Evolutionary conservation across 1,140 invertebrate species (phyloP).

Genomic region (Drosophila melanica): DNA sequence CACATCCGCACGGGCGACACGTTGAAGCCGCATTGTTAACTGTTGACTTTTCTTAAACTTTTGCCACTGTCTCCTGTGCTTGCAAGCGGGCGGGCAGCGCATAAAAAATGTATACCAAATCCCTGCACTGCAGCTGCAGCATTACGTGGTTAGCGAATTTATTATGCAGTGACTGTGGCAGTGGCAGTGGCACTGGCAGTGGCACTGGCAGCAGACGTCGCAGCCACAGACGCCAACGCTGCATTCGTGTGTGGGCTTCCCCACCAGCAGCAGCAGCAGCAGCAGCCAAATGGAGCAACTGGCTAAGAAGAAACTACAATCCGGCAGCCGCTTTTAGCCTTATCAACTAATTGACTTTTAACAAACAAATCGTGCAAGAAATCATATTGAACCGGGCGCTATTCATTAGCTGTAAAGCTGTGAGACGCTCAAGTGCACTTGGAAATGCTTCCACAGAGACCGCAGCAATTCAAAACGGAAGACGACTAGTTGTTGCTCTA

Average conservation of each 20-base stretch:
- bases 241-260: constrained; percentile 5
- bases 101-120: constrained; percentile 81
- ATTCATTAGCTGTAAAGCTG: constrained; percentile 66
- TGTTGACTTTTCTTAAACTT: constrained; percentile 82
- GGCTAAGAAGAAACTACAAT: constrained; percentile 5
- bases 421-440: constrained; percentile 52
- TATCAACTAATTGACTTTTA: constrained; percentile 79
- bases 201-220: constrained; percentile 11
- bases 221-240: constrained; percentile 56
- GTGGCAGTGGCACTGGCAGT: background rate
- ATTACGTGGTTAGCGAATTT: constrained; percentile 82
- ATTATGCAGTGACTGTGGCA: constrained; percentile 70
- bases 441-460: background rate
- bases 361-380: constrained; percentile 81
- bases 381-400: constrained; percentile 71
- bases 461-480: background rate
- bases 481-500: constrained; percentile 18
- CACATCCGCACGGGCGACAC: constrained; percentile 43
- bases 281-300: constrained; percentile 20
- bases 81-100: constrained; percentile 60
- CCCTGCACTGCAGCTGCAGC: constrained; percentile 82
- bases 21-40: constrained; percentile 76
- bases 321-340: constrained; percentile 22
- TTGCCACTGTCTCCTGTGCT: constrained; percentile 59
- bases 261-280: too few species aligned